Evolutionary conservation across 2,888 invertebrate genomes (phyloP).

Genomic region (Acleris sparsana): DNA sequence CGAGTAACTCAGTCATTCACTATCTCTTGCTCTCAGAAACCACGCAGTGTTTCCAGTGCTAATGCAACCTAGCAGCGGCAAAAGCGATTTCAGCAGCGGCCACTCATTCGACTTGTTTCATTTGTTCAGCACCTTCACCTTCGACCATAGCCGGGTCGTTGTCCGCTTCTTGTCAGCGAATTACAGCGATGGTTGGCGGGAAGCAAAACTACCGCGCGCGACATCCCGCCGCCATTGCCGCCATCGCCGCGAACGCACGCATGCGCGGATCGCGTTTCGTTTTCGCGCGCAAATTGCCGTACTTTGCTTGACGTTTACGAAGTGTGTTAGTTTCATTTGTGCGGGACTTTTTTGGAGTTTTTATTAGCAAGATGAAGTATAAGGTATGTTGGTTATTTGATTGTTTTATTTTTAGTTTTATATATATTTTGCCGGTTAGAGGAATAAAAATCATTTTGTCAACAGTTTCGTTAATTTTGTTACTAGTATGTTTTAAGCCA

Average conservation of each 20-base stretch:
- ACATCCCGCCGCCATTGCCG: slow-evolving; percentile 25
- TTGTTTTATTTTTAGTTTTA: not conserved
- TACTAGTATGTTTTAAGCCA: too few species aligned
- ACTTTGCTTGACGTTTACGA: slow-evolving; percentile 26
- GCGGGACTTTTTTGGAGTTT: slow-evolving; percentile 10
- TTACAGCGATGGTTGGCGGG: slow-evolving; percentile 21
- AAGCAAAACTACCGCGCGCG: slow-evolving; percentile 39
- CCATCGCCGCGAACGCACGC: slow-evolving; percentile 36
- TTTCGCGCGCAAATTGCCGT: slow-evolving; percentile 34
- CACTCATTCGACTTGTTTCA: slow-evolving; percentile 13
- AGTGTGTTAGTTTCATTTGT: slow-evolving; percentile 27
- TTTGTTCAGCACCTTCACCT: slow-evolving; percentile 37
- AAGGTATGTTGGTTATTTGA: slow-evolving; percentile 29
- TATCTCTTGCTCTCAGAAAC: too few species aligned
- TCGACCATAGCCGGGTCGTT: slow-evolving; percentile 27
- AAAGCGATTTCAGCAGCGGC: slow-evolving; percentile 19
- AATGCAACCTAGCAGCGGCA: slow-evolving; percentile 7
- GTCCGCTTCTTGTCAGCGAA: not conserved
- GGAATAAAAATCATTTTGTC: not conserved
- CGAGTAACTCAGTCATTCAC: too few species aligned
- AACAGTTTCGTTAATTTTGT: too few species aligned
- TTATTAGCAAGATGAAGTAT: slow-evolving; percentile 37
- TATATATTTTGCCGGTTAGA: not conserved
- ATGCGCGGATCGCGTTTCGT: slow-evolving; percentile 31
- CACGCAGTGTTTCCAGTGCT: not conserved